phyloP scores from a whole-genome alignment of 2,888 invertebrate genomes.

The Miltochrista miniata region DNA sequence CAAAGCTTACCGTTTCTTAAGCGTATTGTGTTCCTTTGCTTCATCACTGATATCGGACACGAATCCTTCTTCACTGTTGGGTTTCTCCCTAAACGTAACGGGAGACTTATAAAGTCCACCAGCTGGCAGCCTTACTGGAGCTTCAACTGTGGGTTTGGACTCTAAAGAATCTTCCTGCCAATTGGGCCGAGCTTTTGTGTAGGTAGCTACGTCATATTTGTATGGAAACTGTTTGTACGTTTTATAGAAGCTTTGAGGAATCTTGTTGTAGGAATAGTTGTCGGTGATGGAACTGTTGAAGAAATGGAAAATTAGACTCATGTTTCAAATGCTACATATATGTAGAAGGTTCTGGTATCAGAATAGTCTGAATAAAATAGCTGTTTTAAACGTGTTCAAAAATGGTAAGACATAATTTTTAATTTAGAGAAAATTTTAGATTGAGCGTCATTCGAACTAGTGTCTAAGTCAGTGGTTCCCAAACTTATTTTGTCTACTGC shows the following conservation, averaged over 20 bases:
- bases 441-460: no score
- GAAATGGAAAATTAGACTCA: background rate
- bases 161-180: slow-evolving; percentile 52
- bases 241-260: slow-evolving; percentile 43
- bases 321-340: background rate
- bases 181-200: slow-evolving; percentile 41
- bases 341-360: background rate
- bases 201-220: slow-evolving; percentile 52
- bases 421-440: no score
- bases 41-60: slow-evolving; percentile 47
- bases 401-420: background rate
- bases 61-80: slow-evolving; percentile 49
- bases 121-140: slow-evolving; percentile 59
- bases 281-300: slow-evolving; percentile 48
- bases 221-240: slow-evolving; percentile 57
- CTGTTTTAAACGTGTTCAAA: no score
- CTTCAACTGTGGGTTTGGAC: slow-evolving; percentile 57
- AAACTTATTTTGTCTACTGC: no score
- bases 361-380: no score
- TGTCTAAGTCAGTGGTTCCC: no score
- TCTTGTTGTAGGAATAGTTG: slow-evolving; percentile 39
- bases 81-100: slow-evolving; percentile 59
- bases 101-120: slow-evolving; percentile 66
- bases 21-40: slow-evolving; percentile 41
- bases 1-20: slow-evolving; percentile 55